Evolutionary conservation across 2,797 vertebrate species (phyloP), one percentile per base, ranked within the genome.

Genomic region (Alauda arvensis): DNA sequence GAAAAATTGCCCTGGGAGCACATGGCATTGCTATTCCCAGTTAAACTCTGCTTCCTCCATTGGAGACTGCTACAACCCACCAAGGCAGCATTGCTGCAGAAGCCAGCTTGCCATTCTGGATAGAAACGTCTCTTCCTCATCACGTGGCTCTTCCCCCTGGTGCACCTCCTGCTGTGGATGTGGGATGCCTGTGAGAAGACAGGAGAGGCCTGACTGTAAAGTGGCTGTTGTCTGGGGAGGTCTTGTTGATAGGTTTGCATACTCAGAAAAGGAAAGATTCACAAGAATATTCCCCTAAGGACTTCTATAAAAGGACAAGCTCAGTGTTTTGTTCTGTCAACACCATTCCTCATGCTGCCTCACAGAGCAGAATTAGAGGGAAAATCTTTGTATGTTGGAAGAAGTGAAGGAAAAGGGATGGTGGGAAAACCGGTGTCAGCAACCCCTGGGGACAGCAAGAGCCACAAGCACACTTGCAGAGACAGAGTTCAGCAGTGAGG

Each of bases 21-120:
- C 25, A 28, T 0, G 0, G 24, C 20, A 0, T 31, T 82, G 26
- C 37, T 85, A 29, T 85, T 87, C 77, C 56, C 0, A 0, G 46
- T 78, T 87, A 37, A 83, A 71, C 49, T 79, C 61, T 3, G 1
- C 48, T 59, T 8, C 11, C 18, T 24, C 6, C 0, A 1, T 37
- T 9, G 4, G 61, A 83, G 40, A 39, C 37, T 6, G 5, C 25
- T 14, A 10, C 63, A 70, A 70, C 82, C 56, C 4, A 2, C 45
- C 49, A 39, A 63, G 39, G 33, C 28, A 3, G 39, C 63, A 40
- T 15, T 67, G 56, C 23, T 83, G 71, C 72, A 26, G 57, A 37
- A 4, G 12, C 48, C 65, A 69, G 18, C 46, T 76, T 10, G 0
- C 25, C 3, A 4, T 48, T 48, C 52, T 31, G 56, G 25, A 48